Evolutionary conservation across 2,797 vertebrate genomes (phyloP).

Genomic region (Neosilurus hyrtlii): DNA sequence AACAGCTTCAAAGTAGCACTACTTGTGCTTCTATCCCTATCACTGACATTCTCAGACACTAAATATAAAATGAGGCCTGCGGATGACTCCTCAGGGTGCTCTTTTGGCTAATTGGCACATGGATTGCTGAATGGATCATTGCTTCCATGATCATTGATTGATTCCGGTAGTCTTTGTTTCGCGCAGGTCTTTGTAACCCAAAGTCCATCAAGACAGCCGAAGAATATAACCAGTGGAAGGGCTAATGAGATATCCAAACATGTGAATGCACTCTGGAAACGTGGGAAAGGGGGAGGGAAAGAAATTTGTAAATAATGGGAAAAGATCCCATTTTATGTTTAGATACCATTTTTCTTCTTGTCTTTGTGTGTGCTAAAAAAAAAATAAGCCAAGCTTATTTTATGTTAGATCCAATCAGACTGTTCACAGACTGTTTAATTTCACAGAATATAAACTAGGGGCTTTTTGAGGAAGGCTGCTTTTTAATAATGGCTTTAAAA

Average conservation of each 20-base stretch:
- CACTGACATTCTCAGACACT: constrained; percentile 28
- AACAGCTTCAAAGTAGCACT: background rate
- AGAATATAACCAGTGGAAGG: constrained; percentile 60
- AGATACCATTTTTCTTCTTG: background rate
- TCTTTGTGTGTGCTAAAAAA: background rate
- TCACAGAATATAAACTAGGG: background rate
- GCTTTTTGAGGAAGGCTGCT: background rate
- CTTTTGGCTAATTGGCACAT: constrained; percentile 67
- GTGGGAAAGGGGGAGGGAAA: constrained; percentile 1
- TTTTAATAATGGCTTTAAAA: background rate
- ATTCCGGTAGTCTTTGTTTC: constrained; percentile 53
- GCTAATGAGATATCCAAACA: constrained; percentile 69
- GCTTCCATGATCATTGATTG: constrained; percentile 67
- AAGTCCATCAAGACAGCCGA: constrained; percentile 45
- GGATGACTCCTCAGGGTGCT: constrained; percentile 55
- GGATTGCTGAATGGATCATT: constrained; percentile 63
- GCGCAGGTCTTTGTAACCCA: constrained; percentile 50
- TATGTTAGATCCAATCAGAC: background rate
- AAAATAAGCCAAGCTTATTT: background rate
- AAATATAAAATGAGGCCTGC: constrained; percentile 46
- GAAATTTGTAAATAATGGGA: background rate
- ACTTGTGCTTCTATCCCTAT: background rate
- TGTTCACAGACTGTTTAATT: background rate
- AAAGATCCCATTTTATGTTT: background rate
- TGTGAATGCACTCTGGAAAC: too few relatives aligned